A percentile compares a stretch with the other conserved stretches of the same genome.
Conservation (phyloP, 2,797 vertebrate genomes). For the Chaenodraco wilsoni region DNA sequence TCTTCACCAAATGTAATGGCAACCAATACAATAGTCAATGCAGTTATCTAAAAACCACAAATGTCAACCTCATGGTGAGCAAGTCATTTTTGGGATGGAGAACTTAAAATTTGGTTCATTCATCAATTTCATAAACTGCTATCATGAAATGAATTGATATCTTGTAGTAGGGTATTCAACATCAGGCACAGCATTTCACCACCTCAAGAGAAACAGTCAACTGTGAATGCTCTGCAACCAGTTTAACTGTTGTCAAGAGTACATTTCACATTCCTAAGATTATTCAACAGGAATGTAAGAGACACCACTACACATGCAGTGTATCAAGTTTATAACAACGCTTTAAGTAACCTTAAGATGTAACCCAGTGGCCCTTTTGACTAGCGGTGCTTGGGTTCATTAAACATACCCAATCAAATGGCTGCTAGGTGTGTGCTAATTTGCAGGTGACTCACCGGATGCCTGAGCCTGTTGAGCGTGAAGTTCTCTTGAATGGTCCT, state of each 20-base stretch:
- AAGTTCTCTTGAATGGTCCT: constrained; percentile 83
- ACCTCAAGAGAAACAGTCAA: constrained; percentile 9
- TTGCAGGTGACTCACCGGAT: constrained; percentile 78
- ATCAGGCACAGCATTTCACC: background rate
- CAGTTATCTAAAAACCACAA: no score
- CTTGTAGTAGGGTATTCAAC: background rate
- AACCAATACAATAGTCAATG: background rate
- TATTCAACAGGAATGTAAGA: background rate
- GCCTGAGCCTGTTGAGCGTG: constrained; percentile 77
- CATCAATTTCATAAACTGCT: background rate
- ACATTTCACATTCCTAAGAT: constrained; percentile 54
- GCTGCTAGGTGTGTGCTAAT: constrained; percentile 33
- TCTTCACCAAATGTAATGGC: background rate
- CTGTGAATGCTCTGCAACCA: constrained; percentile 78
- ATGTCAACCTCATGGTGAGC: no score
- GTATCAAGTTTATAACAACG: constrained; percentile 19
- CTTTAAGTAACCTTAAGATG: background rate
- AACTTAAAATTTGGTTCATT: background rate
- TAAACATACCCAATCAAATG: background rate
- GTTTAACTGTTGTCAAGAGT: constrained; percentile 46
- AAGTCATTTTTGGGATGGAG: background rate
- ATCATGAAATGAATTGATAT: background rate
- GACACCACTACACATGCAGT: constrained; percentile 15
- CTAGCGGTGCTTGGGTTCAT: background rate
- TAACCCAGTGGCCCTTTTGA: background rate